Evolutionary conservation across 2,888 invertebrate species (phyloP), one percentile per base, ranked within the genome.

Genomic region (Platycheirus albimanus): DNA sequence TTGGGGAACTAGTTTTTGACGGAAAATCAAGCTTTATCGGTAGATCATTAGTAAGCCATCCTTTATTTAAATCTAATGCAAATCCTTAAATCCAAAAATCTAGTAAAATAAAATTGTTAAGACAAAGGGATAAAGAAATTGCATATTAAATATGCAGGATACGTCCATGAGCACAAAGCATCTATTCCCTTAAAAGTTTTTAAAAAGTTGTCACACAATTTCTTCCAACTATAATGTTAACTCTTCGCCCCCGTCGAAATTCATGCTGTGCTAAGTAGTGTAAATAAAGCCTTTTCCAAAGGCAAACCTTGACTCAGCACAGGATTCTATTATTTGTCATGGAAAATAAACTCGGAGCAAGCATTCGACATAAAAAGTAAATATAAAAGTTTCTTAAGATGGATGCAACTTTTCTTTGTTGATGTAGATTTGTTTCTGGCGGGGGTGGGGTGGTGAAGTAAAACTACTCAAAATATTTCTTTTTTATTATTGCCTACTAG

Each of bases 201-300:
- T 52, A 24, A 45, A 36, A 64, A 77, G 36, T 24, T 78, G 36
- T 33, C 36, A 51, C 43, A 74, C 28, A 74, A 54, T 47, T 54
- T 52, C 13, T n/a, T n/a, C n/a, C n/a, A n/a, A n/a, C n/a, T n/a
- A n/a, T n/a, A n/a, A n/a, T n/a, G n/a, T n/a, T n/a, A n/a, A n/a
- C n/a, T 58, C 11, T 54, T 54, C 54, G 2, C 54, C n/a, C n/a
- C 36, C n/a, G 38, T 20, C 13, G 36, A 36, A 36, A 54, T 8
- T 36, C 8, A 13, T 38, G 20, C 20, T 38, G n/a, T n/a, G 3
- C n/a, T 36, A 38, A 33, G n/a, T n/a, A 8, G 11, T 10, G 38
- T 7, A 30, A 61, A 61, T 30, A 61, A 15, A 61, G 17, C n/a
- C 5, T 28, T 5, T 28, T 15, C 20, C 6, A 3, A 3, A 43